Conservation (phyloP, 35 echinoderm and acorn worm species). For the Hemicentrotus pulcherrimus region DNA sequence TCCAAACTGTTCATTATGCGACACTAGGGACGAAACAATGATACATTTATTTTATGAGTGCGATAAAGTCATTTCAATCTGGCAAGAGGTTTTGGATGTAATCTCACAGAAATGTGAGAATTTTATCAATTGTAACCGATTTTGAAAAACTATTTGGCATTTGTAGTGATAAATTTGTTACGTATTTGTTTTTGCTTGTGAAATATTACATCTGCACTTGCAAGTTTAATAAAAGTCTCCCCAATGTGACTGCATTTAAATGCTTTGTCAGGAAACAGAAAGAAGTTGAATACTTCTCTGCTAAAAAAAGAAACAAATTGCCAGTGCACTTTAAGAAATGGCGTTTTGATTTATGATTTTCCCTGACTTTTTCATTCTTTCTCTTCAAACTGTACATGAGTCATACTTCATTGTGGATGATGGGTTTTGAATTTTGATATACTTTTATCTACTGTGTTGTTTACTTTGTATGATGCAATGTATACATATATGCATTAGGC, state of each 20-base stretch:
- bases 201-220: background rate
- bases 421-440: background rate
- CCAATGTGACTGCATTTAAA: conserved; percentile 37
- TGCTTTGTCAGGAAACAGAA: conserved; percentile 29
- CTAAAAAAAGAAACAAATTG: conserved; percentile 32
- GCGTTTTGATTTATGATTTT: conserved; percentile 2
- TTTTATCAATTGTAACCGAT: background rate
- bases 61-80: conserved; percentile 14
- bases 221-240: background rate
- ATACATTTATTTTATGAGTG: conserved; percentile 37
- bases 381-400: background rate
- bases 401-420: background rate
- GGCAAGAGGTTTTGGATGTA: background rate
- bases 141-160: conserved; percentile 39
- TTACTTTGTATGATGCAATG: background rate
- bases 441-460: background rate
- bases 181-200: background rate
- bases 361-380: background rate
- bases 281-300: conserved; percentile 23
- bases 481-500: background rate
- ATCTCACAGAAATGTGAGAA: conserved; percentile 15
- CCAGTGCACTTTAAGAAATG: conserved; percentile 31
- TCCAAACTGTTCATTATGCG: conserved; percentile 20
- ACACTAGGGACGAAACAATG: background rate
- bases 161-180: conserved; percentile 17